Conservation (phyloP, 2,113 vertebrate genomes). For the Colossoma macropomum region DNA sequence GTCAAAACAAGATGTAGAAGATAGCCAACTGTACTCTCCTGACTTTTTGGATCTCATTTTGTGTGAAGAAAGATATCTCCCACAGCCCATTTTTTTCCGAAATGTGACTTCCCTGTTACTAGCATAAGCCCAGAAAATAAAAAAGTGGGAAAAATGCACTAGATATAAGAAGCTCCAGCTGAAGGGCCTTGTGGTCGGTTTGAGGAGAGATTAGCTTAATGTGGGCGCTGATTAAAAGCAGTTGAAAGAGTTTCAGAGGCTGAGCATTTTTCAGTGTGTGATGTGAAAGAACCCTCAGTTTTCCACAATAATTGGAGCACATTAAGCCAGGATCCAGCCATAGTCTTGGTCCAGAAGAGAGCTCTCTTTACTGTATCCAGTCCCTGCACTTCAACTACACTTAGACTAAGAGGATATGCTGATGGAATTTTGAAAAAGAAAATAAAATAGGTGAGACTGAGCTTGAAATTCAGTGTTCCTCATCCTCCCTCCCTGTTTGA, state of each 20-base stretch:
- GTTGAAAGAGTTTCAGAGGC: neutral
- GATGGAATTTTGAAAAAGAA: conserved; percentile 10
- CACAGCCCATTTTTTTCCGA: neutral
- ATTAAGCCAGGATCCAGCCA: neutral
- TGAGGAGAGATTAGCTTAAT: neutral
- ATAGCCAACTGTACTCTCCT: neutral
- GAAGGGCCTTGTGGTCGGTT: neutral
- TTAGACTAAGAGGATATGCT: conserved; percentile 7
- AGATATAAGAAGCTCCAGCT: neutral
- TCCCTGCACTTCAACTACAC: neutral
- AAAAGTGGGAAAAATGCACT: neutral
- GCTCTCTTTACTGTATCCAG: neutral
- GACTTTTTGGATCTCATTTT: neutral
- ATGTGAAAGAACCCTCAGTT: neutral
- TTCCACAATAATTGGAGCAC: conserved; percentile 1
- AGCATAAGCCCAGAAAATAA: neutral
- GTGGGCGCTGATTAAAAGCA: conserved; percentile 9
- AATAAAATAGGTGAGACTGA: neutral
- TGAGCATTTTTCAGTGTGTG: neutral
- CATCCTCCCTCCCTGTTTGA: conserved; percentile 8
- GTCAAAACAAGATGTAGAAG: neutral
- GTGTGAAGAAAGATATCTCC: neutral
- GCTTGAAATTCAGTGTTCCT: conserved; percentile 26
- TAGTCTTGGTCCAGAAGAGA: neutral
- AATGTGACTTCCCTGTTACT: neutral